Evolutionary conservation across 1,140 invertebrate genomes (phyloP).

Genomic region (Drosophila lacertosa): DNA sequence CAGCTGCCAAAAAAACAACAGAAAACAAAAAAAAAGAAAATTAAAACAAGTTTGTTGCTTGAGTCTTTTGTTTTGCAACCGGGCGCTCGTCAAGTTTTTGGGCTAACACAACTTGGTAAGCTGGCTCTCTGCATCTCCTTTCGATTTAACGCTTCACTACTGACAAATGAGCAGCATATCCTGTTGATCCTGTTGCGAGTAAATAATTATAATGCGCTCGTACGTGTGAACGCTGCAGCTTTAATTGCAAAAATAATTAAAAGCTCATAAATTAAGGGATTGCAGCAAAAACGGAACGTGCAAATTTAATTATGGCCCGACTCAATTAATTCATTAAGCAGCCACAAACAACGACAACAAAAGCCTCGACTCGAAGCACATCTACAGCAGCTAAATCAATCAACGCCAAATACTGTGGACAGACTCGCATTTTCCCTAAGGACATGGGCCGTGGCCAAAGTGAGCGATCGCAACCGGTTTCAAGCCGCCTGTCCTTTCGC

Average conservation of each 20-base stretch:
- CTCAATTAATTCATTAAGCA: slow-evolving; percentile 78
- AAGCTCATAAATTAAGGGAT: slow-evolving; percentile 75
- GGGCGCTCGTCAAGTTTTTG: slow-evolving; percentile 35
- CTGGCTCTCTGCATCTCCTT: slow-evolving; percentile 7
- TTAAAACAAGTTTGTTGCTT: slow-evolving; percentile 72
- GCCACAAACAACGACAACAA: slow-evolving; percentile 13
- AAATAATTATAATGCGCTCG: slow-evolving; percentile 63
- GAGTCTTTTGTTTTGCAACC: slow-evolving; percentile 68
- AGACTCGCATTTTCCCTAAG: slow-evolving; percentile 59
- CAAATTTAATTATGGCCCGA: slow-evolving; percentile 75
- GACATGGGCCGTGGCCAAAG: slow-evolving; percentile 37
- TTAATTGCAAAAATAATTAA: slow-evolving; percentile 81
- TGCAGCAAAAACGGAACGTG: slow-evolving; percentile 51
- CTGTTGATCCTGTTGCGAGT: slow-evolving; percentile 74
- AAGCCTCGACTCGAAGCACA: slow-evolving; percentile 19
- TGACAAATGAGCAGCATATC: slow-evolving; percentile 81
- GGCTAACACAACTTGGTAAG: slow-evolving; percentile 9
- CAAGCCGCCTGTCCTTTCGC: slow-evolving; percentile 26
- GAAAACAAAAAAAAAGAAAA: slow-evolving; percentile 46
- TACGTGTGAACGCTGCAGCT: slow-evolving; percentile 49
- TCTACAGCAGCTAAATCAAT: slow-evolving; percentile 72
- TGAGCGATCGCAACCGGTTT: slow-evolving; percentile 57
- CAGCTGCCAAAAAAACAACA: slow-evolving; percentile 67
- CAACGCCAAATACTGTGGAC: slow-evolving; percentile 69
- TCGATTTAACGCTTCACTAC: slow-evolving; percentile 65